phyloP scores from a whole-genome alignment of 2,888 invertebrate genomes.

The Glomeris marginata region DNA sequence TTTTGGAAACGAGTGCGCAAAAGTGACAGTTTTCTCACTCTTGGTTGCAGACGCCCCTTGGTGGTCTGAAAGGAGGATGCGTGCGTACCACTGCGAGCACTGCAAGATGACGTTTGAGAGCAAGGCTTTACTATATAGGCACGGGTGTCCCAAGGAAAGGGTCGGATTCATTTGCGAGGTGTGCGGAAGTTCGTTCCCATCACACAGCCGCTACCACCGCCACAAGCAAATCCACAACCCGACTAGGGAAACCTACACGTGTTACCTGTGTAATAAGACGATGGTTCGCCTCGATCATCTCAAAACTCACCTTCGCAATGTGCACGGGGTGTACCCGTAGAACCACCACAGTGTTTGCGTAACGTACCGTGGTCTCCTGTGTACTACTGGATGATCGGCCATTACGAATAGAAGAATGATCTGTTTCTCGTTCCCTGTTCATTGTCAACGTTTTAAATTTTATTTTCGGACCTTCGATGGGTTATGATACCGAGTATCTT shows the following conservation, averaged over 20 bases:
- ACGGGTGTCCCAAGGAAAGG: conserved; percentile 14
- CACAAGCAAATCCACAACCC: conserved; percentile 15
- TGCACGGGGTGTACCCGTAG: conserved; percentile 9
- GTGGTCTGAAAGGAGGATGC: conserved; percentile 15
- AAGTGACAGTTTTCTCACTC: conserved; percentile 13
- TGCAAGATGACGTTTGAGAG: conserved; percentile 15
- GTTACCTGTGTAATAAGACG: conserved; percentile 13
- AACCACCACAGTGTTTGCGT: too few relatives aligned
- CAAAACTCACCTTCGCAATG: conserved; percentile 14
- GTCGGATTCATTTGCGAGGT: conserved; percentile 15
- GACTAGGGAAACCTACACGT: conserved; percentile 14
- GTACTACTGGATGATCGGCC: too few relatives aligned
- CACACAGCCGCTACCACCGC: conserved; percentile 15
- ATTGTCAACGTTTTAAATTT: too few relatives aligned
- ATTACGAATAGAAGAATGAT: too few relatives aligned
- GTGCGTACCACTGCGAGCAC: conserved; percentile 16
- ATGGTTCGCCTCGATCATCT: conserved; percentile 15
- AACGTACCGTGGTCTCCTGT: too few relatives aligned
- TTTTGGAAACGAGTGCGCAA: neutral
- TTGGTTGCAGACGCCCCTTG: conserved; percentile 16
- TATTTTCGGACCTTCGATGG: too few relatives aligned
- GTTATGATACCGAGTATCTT: too few relatives aligned
- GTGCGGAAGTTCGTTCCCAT: conserved; percentile 15
- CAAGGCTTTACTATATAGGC: conserved; percentile 14
- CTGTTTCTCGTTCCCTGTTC: too few relatives aligned